Conservation (phyloP, 2,888 invertebrate genomes). For the Parnassius orleans region DNA sequence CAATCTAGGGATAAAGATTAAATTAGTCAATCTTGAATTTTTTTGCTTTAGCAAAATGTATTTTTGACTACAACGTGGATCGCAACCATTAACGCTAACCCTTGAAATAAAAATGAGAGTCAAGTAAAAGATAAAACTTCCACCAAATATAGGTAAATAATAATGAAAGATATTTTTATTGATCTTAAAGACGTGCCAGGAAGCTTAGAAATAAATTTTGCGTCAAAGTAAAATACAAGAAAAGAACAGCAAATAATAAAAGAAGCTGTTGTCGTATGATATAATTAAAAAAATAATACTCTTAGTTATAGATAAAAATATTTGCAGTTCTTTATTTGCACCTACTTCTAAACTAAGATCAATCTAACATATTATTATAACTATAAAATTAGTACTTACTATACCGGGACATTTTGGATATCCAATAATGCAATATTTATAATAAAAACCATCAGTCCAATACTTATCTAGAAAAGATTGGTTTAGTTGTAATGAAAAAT, state of each 20-base stretch:
- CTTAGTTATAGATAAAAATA: neutral
- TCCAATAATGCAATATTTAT: neutral
- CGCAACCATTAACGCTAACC: neutral
- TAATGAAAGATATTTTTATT: neutral
- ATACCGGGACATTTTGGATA: neutral
- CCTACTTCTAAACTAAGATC: neutral
- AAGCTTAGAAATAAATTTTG: constrained; percentile 5
- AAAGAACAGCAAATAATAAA: neutral
- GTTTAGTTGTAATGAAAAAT: too few relatives aligned
- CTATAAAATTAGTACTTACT: neutral
- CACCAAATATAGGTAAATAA: constrained; percentile 12
- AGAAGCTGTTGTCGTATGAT: too few relatives aligned
- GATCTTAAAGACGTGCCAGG: constrained; percentile 6
- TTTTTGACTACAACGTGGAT: constrained; percentile 16
- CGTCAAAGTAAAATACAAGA: neutral
- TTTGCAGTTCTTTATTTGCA: neutral
- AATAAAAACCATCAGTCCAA: neutral
- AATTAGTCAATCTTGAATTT: neutral
- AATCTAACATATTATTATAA: neutral
- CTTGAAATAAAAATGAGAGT: constrained; percentile 1
- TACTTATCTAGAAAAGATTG: too few relatives aligned
- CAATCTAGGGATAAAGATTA: neutral
- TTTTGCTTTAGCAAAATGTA: neutral
- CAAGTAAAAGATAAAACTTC: neutral
- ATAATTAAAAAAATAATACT: too few relatives aligned